A percentile compares a stretch with the other conserved stretches of the same genome.
phyloP scores from a whole-genome alignment of 2,888 invertebrate genomes.

The Amblyteles armatorius region DNA sequence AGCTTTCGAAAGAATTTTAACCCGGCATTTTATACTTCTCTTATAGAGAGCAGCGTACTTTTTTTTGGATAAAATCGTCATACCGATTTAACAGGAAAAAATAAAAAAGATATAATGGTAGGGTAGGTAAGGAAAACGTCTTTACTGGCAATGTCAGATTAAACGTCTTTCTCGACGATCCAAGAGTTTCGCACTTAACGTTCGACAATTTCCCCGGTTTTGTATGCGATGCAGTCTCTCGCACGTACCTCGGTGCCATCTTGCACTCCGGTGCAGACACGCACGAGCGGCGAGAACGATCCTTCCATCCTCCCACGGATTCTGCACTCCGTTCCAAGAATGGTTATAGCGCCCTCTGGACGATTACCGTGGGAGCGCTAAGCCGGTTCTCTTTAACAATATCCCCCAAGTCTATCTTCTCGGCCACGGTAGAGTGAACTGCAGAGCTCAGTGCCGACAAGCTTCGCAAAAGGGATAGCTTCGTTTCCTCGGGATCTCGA shows the following conservation, averaged over 20 bases:
- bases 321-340: constrained; percentile 14
- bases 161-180: background rate
- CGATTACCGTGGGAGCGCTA: constrained; percentile 16
- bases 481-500: constrained; percentile 5
- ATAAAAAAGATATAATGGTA: background rate
- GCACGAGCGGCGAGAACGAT: constrained; percentile 24
- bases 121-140: background rate
- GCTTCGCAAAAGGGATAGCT: background rate
- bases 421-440: constrained; percentile 2
- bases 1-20: too few species aligned
- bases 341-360: constrained; percentile 25
- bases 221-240: background rate
- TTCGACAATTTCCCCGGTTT: background rate
- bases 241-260: constrained; percentile 6
- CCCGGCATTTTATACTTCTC: too few species aligned
- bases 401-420: constrained; percentile 11
- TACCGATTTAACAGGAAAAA: too few species aligned
- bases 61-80: too few species aligned
- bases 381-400: constrained; percentile 18
- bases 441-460: background rate
- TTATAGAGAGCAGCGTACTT: too few species aligned
- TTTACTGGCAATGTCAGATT: background rate
- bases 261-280: constrained; percentile 5
- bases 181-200: background rate
- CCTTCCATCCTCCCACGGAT: constrained; percentile 1